phyloP scores from a whole-genome alignment of 2,797 vertebrate species.

The Mus spretus region DNA sequence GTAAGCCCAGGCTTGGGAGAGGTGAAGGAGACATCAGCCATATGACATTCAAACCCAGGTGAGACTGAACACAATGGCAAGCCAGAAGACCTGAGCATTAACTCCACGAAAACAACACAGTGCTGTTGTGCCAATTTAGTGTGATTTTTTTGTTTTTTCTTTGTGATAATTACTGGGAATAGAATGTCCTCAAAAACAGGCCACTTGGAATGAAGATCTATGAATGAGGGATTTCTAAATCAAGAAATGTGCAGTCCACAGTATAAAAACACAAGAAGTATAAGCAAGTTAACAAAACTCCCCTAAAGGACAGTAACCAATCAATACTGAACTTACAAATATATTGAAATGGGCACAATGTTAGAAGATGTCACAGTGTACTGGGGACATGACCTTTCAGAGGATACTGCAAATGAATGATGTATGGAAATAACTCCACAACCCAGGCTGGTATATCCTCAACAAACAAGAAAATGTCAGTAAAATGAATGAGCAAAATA shows the following conservation, averaged over 20 bases:
- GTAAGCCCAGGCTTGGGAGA: neutral
- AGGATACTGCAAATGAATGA: too few species aligned
- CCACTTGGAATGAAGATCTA: neutral
- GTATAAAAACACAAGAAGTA: neutral
- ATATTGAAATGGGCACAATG: neutral
- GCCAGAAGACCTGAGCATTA: neutral
- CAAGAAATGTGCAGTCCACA: neutral
- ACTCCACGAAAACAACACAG: neutral
- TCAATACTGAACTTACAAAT: neutral
- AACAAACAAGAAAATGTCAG: neutral
- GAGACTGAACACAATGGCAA: neutral
- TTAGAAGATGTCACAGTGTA: neutral
- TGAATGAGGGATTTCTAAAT: neutral
- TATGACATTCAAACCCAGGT: neutral
- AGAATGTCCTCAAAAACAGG: neutral
- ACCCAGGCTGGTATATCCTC: too few species aligned
- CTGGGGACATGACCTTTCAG: neutral
- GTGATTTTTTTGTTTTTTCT: too few species aligned
- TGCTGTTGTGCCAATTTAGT: neutral
- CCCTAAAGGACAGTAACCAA: neutral
- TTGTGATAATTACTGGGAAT: neutral
- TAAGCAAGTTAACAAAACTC: neutral
- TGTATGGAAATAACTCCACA: neutral
- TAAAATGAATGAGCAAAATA: neutral
- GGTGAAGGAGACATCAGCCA: neutral